phyloP scores from a whole-genome alignment of 2,113 vertebrate genomes.

The Nibea albiflora region DNA sequence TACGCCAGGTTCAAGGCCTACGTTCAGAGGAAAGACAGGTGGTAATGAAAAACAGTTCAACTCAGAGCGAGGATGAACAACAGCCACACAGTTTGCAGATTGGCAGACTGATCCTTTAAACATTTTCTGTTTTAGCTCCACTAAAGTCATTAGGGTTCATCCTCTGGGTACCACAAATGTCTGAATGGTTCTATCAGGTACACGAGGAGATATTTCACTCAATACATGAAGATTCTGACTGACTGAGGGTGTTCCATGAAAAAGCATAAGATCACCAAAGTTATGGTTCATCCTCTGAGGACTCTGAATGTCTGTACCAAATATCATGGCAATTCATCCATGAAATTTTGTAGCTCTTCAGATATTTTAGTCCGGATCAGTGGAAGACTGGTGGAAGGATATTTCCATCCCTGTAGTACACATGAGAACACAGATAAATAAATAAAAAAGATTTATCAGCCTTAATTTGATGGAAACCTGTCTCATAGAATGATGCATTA shows the following conservation, averaged over 20 bases:
- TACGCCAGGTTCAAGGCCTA: constrained; percentile 98
- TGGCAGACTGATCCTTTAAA: no score
- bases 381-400: not conserved
- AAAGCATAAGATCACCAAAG: not conserved
- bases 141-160: no score
- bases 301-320: not conserved
- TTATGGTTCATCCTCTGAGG: not conserved
- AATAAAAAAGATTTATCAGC: not conserved
- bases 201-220: no score
- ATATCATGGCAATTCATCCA: not conserved
- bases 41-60: not conserved
- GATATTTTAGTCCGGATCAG: not conserved
- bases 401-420: not conserved
- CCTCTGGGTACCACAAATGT: no score
- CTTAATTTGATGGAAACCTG: not conserved
- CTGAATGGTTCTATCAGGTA: no score
- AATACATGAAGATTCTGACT: not conserved
- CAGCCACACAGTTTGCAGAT: not conserved
- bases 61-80: not conserved
- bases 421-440: not conserved
- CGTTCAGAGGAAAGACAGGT: not conserved
- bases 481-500: not conserved
- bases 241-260: not conserved
- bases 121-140: no score
- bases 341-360: no score